phyloP scores from a whole-genome alignment of 2,888 invertebrate species.

The Polylopha cassiicola region DNA sequence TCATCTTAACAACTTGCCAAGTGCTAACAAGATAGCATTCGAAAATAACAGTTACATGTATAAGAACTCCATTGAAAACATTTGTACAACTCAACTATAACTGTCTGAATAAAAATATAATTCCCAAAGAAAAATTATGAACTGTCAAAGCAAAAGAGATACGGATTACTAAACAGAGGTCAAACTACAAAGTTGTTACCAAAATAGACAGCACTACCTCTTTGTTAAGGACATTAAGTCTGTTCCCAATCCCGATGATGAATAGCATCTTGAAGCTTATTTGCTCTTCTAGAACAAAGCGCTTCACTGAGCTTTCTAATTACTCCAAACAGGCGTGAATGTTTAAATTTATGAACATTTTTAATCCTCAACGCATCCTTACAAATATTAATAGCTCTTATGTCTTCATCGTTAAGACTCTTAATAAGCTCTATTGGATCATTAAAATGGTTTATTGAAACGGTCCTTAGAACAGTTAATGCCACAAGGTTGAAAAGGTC shows the following conservation, averaged over 20 bases:
- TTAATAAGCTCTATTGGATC: conserved; percentile 38
- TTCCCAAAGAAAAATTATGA: background rate
- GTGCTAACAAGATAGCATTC: no score
- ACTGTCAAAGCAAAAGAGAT: background rate
- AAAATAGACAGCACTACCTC: conserved; percentile 10
- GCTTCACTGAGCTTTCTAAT: conserved; percentile 56
- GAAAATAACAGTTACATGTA: no score
- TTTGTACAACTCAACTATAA: background rate
- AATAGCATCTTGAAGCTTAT: conserved; percentile 19
- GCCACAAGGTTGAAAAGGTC: conserved; percentile 62
- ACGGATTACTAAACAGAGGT: background rate
- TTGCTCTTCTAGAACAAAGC: conserved; percentile 50
- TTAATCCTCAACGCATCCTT: conserved; percentile 26
- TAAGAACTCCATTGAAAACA: no score
- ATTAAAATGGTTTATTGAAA: conserved; percentile 52
- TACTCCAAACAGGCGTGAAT: conserved; percentile 44
- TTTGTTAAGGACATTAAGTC: conserved; percentile 19
- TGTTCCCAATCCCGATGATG: conserved; percentile 13
- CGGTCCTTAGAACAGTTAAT: conserved; percentile 48
- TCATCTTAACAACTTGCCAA: no score
- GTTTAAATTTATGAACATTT: conserved; percentile 45
- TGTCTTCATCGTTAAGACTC: conserved; percentile 18
- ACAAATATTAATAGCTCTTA: conserved; percentile 19
- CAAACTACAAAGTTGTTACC: conserved; percentile 1
- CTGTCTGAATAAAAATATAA: background rate